Evolutionary conservation across 64 coral and sea anemone species (phyloP), one percentile per base, ranked within the genome.

Genomic region (Dendronephthya gigantea): DNA sequence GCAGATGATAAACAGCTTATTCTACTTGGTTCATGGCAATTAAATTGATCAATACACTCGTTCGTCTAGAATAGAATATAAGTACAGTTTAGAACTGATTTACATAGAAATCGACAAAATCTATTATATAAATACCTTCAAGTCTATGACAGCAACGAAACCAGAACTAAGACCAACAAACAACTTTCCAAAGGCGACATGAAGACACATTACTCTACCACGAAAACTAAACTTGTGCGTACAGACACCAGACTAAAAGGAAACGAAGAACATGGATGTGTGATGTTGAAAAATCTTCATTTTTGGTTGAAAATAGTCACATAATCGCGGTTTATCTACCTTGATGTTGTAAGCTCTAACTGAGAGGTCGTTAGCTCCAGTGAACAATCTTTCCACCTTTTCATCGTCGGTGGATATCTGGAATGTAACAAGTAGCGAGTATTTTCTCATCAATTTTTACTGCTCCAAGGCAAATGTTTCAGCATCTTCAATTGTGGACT

Each of bases 181-280:
- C 28, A 98, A 35, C 25, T 91, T 84, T 51, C 69, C 92, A 88
- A 98, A 93, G 0, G 89, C 95, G 52, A 79, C 41, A 50, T 93
- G 95, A 47, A 98, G 85, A 90, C 95, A 93, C 95, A 98, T 98
- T 33, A 93, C 95, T 17, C 95, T 92, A 1, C 95, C 95, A 83
- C 93, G 84, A 81, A 93, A 93, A 5, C 89, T 93, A 35, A 98
- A 98, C 49, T 85, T 98, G 40, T 98, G 90, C 5, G 92, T 88
- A 35, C 95, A 98, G 14, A 36, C 29, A 41, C 87, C 92, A 69
- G 65, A 91, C 95, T 98, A 37, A n/a, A 83, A 48, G 82, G 36
- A 87, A 29, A 79, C 7, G 32, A 35, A 79, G 36, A 4, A 79
- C 72, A 33, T n/a, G 25, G 9, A 1, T 16, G 1, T 52, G 50